Evolutionary conservation across 92 coral and sea anemone genomes (phyloP).

Genomic region (Pocillopora meandrina): DNA sequence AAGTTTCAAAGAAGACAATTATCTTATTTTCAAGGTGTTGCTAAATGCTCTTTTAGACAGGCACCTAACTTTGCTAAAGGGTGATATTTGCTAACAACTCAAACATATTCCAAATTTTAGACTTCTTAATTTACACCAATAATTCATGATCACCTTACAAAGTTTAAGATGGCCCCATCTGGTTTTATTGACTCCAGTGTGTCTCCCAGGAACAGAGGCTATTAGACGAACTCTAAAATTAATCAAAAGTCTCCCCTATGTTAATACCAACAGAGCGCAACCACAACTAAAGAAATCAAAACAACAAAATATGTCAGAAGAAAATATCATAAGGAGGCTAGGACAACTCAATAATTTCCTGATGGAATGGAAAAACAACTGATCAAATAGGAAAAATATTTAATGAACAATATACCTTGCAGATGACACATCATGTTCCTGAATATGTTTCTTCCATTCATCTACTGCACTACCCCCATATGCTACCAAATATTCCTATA

Average conservation of each 20-base stretch:
- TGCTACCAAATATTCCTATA: conserved; percentile 81
- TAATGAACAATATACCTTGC: conserved; percentile 58
- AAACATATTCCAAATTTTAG: neutral
- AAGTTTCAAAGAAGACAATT: neutral
- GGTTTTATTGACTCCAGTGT: conserved; percentile 76
- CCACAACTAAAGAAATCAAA: neutral
- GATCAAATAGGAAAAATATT: neutral
- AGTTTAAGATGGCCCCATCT: conserved; percentile 98
- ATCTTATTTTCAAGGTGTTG: neutral
- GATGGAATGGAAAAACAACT: neutral
- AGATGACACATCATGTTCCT: conserved; percentile 91
- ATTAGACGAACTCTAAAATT: conserved; percentile 75
- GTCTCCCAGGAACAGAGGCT: conserved; percentile 98
- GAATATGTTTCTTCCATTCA: conserved; percentile 86
- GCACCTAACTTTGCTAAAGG: no score
- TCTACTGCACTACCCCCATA: conserved; percentile 85
- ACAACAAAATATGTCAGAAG: neutral
- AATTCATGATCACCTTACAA: conserved; percentile 67
- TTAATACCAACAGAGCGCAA: neutral
- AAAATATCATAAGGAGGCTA: neutral
- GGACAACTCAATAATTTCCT: neutral
- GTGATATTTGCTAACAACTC: no score
- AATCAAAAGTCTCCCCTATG: neutral
- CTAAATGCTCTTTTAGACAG: no score
- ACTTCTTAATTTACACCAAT: neutral